Percentiles rank a stretch among this genome's conserved stretches.
These are phyloP conservation scores for Ptyas mucosa DNA, from an alignment of 2,113 vertebrate species.

Conservation along the genomic window DNA sequence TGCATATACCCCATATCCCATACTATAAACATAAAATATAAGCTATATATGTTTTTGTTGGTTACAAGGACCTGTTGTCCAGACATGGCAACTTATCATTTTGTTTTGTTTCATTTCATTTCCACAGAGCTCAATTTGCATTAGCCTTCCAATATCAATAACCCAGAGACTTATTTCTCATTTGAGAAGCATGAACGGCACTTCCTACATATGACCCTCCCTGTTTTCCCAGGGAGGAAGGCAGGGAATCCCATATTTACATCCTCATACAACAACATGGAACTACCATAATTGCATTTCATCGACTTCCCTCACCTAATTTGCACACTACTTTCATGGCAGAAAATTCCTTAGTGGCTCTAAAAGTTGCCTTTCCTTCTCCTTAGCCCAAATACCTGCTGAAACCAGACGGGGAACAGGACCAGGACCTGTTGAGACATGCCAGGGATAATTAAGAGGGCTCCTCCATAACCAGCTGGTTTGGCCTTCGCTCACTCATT, in stretches of 20 bases:
- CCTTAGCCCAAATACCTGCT: constrained; percentile 44
- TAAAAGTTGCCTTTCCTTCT: background rate
- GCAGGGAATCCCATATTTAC: background rate
- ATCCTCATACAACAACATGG: background rate
- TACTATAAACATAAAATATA: too few relatives aligned
- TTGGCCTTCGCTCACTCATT: background rate
- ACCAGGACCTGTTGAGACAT: constrained; percentile 65
- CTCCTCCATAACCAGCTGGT: constrained; percentile 26
- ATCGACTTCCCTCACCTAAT: background rate
- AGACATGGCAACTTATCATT: background rate
- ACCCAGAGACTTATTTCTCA: background rate
- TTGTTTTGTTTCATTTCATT: background rate
- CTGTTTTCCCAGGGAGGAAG: background rate
- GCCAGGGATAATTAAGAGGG: constrained; percentile 45
- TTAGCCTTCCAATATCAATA: background rate
- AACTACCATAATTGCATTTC: background rate
- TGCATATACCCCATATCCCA: too few relatives aligned
- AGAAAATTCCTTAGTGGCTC: background rate
- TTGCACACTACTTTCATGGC: background rate
- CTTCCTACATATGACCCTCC: background rate
- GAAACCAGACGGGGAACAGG: constrained; percentile 59
- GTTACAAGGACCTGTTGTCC: background rate
- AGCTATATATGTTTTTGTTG: background rate
- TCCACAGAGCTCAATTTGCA: background rate
- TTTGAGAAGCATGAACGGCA: background rate